Conservation (phyloP, 2,888 invertebrate genomes). For the Dimorphilus gyrociliatus region DNA sequence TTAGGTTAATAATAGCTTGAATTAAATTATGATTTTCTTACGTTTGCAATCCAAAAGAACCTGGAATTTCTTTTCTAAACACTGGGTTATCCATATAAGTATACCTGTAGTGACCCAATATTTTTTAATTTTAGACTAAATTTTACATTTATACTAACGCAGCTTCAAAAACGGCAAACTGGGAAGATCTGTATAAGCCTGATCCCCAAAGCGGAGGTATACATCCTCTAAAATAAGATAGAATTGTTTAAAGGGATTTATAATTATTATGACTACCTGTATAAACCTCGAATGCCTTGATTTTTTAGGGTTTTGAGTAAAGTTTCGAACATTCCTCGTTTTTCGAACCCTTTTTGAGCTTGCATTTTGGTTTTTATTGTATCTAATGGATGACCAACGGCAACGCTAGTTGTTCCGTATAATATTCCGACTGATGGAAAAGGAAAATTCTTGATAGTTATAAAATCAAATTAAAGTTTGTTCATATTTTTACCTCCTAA, state of each 20-base stretch:
- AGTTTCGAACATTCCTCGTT: slow-evolving; percentile 23
- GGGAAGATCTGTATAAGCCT: slow-evolving; percentile 29
- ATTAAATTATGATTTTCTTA: slow-evolving; percentile 10
- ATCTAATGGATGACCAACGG: slow-evolving; percentile 32
- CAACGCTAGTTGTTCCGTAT: slow-evolving; percentile 30
- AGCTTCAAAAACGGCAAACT: slow-evolving; percentile 35
- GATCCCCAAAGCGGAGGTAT: slow-evolving; percentile 33
- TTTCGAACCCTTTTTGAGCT: slow-evolving; percentile 30
- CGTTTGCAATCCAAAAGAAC: slow-evolving; percentile 20
- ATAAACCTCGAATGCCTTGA: slow-evolving; percentile 27
- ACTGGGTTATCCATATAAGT: slow-evolving; percentile 17
- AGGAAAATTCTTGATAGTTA: neutral
- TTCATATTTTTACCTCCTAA: slow-evolving; percentile 20
- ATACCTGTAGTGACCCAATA: slow-evolving; percentile 14
- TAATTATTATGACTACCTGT: slow-evolving; percentile 18
- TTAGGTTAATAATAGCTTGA: neutral
- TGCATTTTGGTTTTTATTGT: slow-evolving; percentile 36
- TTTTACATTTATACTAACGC: slow-evolving; percentile 16
- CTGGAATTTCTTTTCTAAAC: slow-evolving; percentile 18
- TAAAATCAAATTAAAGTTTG: neutral
- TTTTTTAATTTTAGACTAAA: neutral
- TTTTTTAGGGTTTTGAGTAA: slow-evolving; percentile 20
- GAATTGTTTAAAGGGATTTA: neutral
- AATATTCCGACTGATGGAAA: slow-evolving; percentile 26
- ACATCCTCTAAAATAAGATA: slow-evolving; percentile 31